Percentiles rank a stretch among this genome's conserved stretches.
phyloP scores from a whole-genome alignment of 2,113 vertebrate genomes.

The Scartelaos histophorus region DNA sequence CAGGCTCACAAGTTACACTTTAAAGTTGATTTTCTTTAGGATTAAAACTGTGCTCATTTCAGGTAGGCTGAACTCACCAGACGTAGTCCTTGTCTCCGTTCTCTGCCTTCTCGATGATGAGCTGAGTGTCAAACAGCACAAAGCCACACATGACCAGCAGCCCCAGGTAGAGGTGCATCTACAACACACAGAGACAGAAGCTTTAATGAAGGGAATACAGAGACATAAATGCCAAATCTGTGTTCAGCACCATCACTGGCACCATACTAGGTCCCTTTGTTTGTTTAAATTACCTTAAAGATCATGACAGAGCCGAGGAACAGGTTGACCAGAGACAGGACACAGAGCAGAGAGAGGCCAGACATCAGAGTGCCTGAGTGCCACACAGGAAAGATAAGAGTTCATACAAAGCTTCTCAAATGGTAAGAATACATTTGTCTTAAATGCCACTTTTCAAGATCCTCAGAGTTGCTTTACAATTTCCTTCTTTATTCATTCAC shows the following conservation, averaged over 20 bases:
- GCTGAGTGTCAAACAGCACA: slow-evolving; percentile 96
- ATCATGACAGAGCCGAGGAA: slow-evolving; percentile 86
- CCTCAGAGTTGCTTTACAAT: too few relatives aligned
- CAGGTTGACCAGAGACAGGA: slow-evolving; percentile 86
- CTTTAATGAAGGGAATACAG: background rate
- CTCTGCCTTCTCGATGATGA: slow-evolving; percentile 97
- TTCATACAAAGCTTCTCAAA: too few relatives aligned
- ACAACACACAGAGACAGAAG: background rate
- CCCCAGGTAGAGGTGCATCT: slow-evolving; percentile 92
- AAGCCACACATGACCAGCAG: slow-evolving; percentile 94
- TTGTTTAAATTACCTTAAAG: slow-evolving; percentile 80
- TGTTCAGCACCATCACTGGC: too few relatives aligned
- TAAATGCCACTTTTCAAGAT: too few relatives aligned
- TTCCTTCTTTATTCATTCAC: too few relatives aligned
- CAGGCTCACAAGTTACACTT: too few relatives aligned
- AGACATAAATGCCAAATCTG: background rate
- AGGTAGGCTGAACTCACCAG: slow-evolving; percentile 78
- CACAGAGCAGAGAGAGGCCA: slow-evolving; percentile 82
- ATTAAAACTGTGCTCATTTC: too few relatives aligned
- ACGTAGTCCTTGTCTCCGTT: slow-evolving; percentile 96
- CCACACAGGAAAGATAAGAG: background rate
- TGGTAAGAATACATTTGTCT: too few relatives aligned
- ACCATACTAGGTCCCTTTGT: background rate
- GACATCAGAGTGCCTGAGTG: slow-evolving; percentile 88
- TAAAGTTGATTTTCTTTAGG: too few relatives aligned